Base-by-base conservation (phyloP, 2,888 invertebrate genomes). In the Heliothis peltigera region DNA sequence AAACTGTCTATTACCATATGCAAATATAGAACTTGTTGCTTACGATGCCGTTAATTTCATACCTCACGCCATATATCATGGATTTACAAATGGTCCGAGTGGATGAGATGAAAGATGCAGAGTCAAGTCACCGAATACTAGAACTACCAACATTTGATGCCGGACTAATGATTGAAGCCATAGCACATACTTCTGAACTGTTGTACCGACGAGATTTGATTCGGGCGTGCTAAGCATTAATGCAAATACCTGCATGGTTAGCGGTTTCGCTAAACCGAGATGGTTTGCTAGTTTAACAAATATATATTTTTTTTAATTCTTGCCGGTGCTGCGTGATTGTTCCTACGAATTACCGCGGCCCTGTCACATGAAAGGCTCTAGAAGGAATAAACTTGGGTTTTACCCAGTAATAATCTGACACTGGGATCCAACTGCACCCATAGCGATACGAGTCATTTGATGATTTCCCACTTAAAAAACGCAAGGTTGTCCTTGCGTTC, bases 1-100 rank as follows among this genome's bases (percentile, higher is more conserved):
- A 71, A 64, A 75, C 68, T 68, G 58, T 61, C 58, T 56, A 75
- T 71, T 76, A 62, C 55, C 64, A 59, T 64, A 76, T 71, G 58
- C 56, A 54, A 76, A 76, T 62, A 72, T n/a, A 47, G 49, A 32
- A 59, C 64, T 70, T 55, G 58, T 75, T 66, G 63, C 71, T 58
- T 76, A 57, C 46, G 51, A 55, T 42, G 44, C 42, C 52, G 56
- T 68, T 46, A 63, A 64, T 74, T 63, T 54, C 39, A 52, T 39
- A 58, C 42, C 46, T 57, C 22, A 19, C 57, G 25, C 46, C 62
- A 46, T 55, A 68, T 55, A 28, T 47, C 49, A 22, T 73, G 61
- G 57, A 70, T 55, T 57, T 49, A 73, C 73, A 12, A 43, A 51
- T 61, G 32, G 32, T 22, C 28, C 39, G 4, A 49, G 61, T 52